Conservation (phyloP, 2,797 vertebrate species). For the Sebastolobus alascanus region DNA sequence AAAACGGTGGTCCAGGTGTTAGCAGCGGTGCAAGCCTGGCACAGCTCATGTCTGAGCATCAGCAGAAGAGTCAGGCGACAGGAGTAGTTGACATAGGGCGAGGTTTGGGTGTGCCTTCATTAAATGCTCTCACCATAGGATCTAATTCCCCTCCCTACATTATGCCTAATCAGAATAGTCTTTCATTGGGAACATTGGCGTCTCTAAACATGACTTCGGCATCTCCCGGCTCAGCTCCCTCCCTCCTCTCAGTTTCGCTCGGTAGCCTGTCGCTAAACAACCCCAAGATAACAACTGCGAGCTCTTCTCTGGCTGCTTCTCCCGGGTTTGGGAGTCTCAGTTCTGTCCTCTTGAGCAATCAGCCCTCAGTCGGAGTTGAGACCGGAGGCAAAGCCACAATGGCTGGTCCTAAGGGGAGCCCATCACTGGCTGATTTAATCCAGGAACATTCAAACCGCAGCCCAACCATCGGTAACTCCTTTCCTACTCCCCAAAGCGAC, state of each 20-base stretch:
- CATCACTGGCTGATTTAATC: slow-evolving; percentile 91
- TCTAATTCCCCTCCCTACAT: slow-evolving; percentile 52
- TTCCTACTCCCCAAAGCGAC: slow-evolving; percentile 74
- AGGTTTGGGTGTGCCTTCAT: slow-evolving; percentile 44
- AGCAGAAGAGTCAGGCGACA: slow-evolving; percentile 55
- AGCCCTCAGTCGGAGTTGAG: slow-evolving; percentile 55
- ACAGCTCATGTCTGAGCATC: slow-evolving; percentile 79
- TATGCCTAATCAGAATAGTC: slow-evolving; percentile 60
- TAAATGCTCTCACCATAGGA: slow-evolving; percentile 44
- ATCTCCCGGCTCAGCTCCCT: slow-evolving; percentile 54
- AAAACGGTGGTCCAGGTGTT: slow-evolving; percentile 7
- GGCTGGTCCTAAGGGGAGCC: slow-evolving; percentile 79
- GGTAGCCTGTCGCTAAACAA: slow-evolving; percentile 80
- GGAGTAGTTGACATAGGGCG: slow-evolving; percentile 19
- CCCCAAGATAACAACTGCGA: slow-evolving; percentile 44
- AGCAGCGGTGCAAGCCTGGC: slow-evolving; percentile 70
- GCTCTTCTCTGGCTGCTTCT: slow-evolving; percentile 59
- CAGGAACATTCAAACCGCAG: slow-evolving; percentile 87
- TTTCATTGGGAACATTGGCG: slow-evolving; percentile 73
- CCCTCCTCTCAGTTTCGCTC: slow-evolving; percentile 77
- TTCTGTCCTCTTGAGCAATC: slow-evolving; percentile 76
- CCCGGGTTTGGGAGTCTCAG: slow-evolving; percentile 79
- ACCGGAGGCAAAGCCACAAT: slow-evolving; percentile 61
- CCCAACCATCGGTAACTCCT: slow-evolving; percentile 68
- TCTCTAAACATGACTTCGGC: slow-evolving; percentile 64